These are phyloP conservation scores for Seladonia tumulorum DNA, from an alignment of 2,888 invertebrate species.

Conservation along the genomic window DNA sequence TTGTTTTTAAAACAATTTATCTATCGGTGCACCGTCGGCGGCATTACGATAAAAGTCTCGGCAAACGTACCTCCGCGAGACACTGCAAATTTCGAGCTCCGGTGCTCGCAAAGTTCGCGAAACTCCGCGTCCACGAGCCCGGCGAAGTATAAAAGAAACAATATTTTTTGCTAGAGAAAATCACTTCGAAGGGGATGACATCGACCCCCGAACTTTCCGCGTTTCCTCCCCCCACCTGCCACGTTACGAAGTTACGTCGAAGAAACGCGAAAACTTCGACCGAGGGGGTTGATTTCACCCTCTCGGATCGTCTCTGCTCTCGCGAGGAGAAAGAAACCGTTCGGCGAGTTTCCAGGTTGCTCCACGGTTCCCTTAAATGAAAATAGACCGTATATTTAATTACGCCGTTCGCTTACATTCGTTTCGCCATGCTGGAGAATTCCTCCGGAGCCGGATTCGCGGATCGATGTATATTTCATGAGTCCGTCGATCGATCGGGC, in stretches of 20 bases:
- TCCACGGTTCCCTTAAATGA: background rate
- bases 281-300: background rate
- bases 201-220: background rate
- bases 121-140: background rate
- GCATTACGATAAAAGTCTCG: background rate
- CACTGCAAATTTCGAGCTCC: background rate
- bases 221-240: background rate
- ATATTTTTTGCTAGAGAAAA: constrained; percentile 1
- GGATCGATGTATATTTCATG: constrained; percentile 9
- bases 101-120: background rate
- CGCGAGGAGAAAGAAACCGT: background rate
- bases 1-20: background rate
- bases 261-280: background rate
- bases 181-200: constrained; percentile 7
- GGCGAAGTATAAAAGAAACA: background rate
- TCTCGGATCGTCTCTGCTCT: background rate
- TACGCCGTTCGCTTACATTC: background rate
- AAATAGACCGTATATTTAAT: constrained; percentile 3
- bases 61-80: background rate
- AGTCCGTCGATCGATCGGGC: background rate
- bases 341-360: background rate
- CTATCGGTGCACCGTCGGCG: background rate
- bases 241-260: constrained; percentile 4
- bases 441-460: background rate
- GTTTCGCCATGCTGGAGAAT: background rate